A percentile compares a stretch with the other conserved stretches of the same genome.
phyloP scores from a whole-genome alignment of 2,888 invertebrate species.

The Lysandra bellargus region DNA sequence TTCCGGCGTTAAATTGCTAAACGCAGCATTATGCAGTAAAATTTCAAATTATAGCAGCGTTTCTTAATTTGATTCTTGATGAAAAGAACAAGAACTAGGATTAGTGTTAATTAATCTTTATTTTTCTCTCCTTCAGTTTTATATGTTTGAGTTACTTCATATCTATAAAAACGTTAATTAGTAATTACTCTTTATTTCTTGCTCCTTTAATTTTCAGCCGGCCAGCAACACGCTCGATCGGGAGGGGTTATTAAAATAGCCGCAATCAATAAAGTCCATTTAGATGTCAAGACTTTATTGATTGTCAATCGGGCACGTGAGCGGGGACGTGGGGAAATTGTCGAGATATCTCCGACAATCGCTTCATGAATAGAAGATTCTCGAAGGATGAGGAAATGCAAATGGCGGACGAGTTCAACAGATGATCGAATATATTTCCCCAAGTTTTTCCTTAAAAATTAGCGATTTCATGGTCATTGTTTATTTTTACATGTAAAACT shows the following conservation, averaged over 20 bases:
- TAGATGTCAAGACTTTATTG: slow-evolving; percentile 28
- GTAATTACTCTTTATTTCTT: too few species aligned
- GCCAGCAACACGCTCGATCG: neutral
- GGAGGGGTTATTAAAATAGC: slow-evolving; percentile 15
- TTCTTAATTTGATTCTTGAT: neutral
- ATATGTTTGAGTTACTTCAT: neutral
- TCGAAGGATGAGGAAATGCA: slow-evolving; percentile 8
- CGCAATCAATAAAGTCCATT: slow-evolving; percentile 23
- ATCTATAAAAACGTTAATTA: too few species aligned
- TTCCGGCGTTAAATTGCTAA: neutral
- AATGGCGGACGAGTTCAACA: neutral
- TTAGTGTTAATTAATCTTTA: neutral
- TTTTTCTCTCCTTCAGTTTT: neutral
- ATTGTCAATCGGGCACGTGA: slow-evolving; percentile 14
- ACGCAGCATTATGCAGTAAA: neutral
- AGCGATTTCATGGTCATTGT: too few species aligned
- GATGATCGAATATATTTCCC: neutral
- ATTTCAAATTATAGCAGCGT: neutral
- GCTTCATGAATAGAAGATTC: neutral
- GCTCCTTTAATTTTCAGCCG: too few species aligned
- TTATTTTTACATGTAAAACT: too few species aligned
- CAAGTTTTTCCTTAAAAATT: too few species aligned
- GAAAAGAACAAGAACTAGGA: neutral
- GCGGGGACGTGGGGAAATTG: neutral
- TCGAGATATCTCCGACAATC: neutral